Conservation (phyloP, 2,113 vertebrate species). For the Dryoscopus gambensis region DNA sequence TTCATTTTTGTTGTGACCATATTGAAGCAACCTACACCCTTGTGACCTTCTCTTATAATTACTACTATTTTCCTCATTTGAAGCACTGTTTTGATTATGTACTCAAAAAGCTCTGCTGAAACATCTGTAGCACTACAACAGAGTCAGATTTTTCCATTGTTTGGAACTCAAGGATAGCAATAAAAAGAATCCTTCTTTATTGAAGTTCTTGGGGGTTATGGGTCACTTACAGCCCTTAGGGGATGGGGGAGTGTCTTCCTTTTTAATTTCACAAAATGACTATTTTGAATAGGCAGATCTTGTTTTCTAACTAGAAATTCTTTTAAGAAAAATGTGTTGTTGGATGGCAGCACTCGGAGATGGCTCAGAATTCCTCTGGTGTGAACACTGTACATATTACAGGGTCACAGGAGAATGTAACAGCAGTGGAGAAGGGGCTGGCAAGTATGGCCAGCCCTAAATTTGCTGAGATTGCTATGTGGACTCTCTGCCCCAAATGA, state of each 20-base stretch:
- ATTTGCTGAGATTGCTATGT: neutral
- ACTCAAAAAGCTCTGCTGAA: conserved; percentile 52
- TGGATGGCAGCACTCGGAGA: neutral
- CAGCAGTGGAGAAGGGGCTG: neutral
- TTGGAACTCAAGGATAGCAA: neutral
- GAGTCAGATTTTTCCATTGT: conserved; percentile 29
- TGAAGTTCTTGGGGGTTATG: neutral
- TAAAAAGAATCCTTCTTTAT: neutral
- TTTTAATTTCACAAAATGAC: neutral
- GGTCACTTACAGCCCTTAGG: neutral
- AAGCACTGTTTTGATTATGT: conserved; percentile 57
- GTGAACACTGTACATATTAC: neutral
- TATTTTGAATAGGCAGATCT: conserved; percentile 26
- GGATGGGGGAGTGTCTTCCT: neutral
- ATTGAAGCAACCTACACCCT: conserved; percentile 45
- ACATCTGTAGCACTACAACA: neutral
- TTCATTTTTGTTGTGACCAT: conserved; percentile 55
- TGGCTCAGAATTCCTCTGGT: neutral
- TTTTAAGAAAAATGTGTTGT: neutral
- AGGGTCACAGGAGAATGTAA: neutral
- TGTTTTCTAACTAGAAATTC: neutral
- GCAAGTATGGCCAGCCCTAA: neutral
- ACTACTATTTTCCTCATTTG: conserved; percentile 19
- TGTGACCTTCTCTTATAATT: conserved; percentile 54
- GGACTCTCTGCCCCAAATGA: neutral